Conservation (phyloP, 2,888 invertebrate species). For the Hypercompe scribonia region DNA sequence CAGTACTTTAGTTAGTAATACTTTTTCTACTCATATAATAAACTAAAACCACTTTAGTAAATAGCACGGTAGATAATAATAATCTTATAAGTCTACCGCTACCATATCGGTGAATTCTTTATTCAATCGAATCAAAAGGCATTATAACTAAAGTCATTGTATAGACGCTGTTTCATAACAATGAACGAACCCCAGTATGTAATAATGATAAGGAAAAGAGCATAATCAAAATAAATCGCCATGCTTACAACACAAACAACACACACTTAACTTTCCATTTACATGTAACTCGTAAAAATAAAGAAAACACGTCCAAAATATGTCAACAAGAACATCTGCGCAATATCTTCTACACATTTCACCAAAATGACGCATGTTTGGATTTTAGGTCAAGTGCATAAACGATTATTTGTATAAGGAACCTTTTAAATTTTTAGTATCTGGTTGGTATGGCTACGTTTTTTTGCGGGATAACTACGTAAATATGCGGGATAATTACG, state of each 20-base stretch:
- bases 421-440: not conserved
- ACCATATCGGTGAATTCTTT: not conserved
- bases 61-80: not conserved
- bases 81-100: not conserved
- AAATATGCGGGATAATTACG: too few relatives aligned
- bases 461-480: too few relatives aligned
- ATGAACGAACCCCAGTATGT: not conserved
- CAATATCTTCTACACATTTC: slow-evolving; percentile 11
- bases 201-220: slow-evolving; percentile 1
- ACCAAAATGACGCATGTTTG: slow-evolving; percentile 10
- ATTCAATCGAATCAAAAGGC: not conserved
- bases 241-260: slow-evolving; percentile 11
- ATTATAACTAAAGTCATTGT: not conserved
- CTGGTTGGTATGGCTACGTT: not conserved
- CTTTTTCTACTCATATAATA: too few relatives aligned
- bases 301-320: slow-evolving; percentile 16
- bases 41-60: not conserved
- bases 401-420: not conserved
- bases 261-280: slow-evolving; percentile 16
- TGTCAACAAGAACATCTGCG: slow-evolving; percentile 15
- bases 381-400: slow-evolving; percentile 9
- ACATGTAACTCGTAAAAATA: slow-evolving; percentile 19
- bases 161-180: not conserved
- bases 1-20: too few relatives aligned
- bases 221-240: slow-evolving; percentile 2